Evolutionary conservation across 2,888 invertebrate species (phyloP), one percentile per base, ranked within the genome.

Genomic region (Chrysolina oricalcia): DNA sequence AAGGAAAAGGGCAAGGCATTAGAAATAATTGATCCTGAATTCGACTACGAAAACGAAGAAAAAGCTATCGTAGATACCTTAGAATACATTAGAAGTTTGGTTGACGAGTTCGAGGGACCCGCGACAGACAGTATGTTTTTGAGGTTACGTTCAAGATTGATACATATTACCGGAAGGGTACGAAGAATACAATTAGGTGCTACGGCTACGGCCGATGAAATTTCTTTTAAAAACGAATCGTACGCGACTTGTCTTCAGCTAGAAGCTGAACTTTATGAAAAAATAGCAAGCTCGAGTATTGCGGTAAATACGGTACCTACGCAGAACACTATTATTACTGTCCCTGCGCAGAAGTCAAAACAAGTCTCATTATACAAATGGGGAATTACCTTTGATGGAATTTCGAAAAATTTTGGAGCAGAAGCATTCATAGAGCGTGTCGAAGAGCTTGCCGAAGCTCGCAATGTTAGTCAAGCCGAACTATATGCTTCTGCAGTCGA

Each of bases 341-440:
- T 35, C 6, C 35, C 35, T 35, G 35, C 35, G 35, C 35, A 46
- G 15, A 43, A 43, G 15, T 13, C 46, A 46, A 56, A 56, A 23
- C n/a, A 1, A 56, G 56, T 23, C 2, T 4, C 56, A 13, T 6
- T 56, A 23, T 23, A 56, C 17, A 50, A 50, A 9, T 50, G 17
- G 17, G 48, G 48, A 1, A 17, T 50, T 50, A 35, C 46, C n/a
- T 70, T 70, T 23, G 70, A 70, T 23, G 62, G 62, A 0, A 9
- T 41, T 43, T 62, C 70, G 8, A 62, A 70, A n/a, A 46, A 6
- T 11, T 62, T 15, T 11, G 70, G 59, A 2, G 62, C 41, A 1
- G 41, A 70, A 27, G 15, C 41, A 19, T 70, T 70, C 62, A 5
- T 70, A 3, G 70, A 70, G n/a, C 11, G 70, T 1, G 62, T 70